These are phyloP conservation scores for Leuciscus idus DNA, from an alignment of 2,113 vertebrate genomes.

Conservation along the genomic window DNA sequence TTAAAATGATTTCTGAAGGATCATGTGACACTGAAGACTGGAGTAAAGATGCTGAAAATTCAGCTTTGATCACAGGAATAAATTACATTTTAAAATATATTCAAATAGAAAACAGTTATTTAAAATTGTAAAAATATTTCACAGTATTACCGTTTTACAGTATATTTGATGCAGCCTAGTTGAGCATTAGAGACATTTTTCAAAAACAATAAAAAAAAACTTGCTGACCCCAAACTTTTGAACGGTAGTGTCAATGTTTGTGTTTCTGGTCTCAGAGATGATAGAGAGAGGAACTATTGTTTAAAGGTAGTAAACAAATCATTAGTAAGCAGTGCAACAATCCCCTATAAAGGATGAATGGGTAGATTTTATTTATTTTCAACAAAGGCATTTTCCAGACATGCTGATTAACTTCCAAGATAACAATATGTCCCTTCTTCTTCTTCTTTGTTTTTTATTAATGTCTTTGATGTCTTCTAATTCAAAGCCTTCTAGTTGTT, in stretches of 20 bases:
- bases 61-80: too few relatives aligned
- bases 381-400: constrained; percentile 3
- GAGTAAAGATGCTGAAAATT: too few relatives aligned
- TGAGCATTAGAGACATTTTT: not conserved
- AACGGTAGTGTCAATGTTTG: not conserved
- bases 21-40: not conserved
- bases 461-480: not conserved
- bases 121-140: not conserved
- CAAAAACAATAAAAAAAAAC: too few relatives aligned
- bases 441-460: not conserved
- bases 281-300: not conserved
- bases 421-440: not conserved
- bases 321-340: not conserved
- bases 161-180: not conserved
- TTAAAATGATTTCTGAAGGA: not conserved
- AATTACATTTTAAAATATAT: not conserved
- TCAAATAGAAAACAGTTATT: not conserved
- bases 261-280: not conserved
- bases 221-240: not conserved
- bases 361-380: constrained; percentile 12
- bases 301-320: not conserved
- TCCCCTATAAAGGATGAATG: not conserved
- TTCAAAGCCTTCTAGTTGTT: constrained; percentile 6
- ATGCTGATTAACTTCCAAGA: not conserved
- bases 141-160: not conserved